phyloP scores from a whole-genome alignment of 2,113 vertebrate genomes.

The Azemiops feae region DNA sequence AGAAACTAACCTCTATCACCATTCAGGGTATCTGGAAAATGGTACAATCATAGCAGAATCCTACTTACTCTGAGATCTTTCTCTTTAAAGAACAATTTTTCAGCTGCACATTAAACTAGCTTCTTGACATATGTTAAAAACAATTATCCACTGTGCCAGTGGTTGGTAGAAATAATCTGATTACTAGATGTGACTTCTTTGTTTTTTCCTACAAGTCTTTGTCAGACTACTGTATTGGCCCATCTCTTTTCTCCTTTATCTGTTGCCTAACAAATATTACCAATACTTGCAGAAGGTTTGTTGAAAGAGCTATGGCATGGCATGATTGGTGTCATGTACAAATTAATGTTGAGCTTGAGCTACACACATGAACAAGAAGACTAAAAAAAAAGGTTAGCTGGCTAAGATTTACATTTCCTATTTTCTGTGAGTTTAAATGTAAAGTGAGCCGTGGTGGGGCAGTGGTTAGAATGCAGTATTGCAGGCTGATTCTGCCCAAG shows the following conservation, averaged over 20 bases:
- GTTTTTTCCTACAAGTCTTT: neutral
- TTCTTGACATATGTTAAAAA: neutral
- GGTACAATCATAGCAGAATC: too few relatives aligned
- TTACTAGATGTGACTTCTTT: neutral
- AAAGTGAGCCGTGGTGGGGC: neutral
- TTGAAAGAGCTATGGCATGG: neutral
- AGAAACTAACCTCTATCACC: neutral
- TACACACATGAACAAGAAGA: neutral
- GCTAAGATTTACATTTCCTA: neutral
- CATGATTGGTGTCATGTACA: neutral
- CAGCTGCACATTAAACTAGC: neutral
- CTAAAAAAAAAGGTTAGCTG: neutral
- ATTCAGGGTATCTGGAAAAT: neutral
- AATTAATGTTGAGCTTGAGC: neutral
- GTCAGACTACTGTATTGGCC: neutral
- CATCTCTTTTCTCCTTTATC: neutral
- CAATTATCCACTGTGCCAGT: neutral
- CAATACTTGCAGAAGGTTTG: neutral
- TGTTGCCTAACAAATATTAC: neutral
- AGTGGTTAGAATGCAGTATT: neutral
- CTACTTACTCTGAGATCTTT: neutral
- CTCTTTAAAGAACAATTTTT: neutral
- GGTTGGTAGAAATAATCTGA: neutral
- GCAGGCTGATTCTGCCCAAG: neutral
- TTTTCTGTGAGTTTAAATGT: conserved; percentile 16